Percentiles rank a stretch among this genome's conserved stretches.
phyloP scores from a whole-genome alignment of 2,888 invertebrate genomes.

The Trisateles emortualis region DNA sequence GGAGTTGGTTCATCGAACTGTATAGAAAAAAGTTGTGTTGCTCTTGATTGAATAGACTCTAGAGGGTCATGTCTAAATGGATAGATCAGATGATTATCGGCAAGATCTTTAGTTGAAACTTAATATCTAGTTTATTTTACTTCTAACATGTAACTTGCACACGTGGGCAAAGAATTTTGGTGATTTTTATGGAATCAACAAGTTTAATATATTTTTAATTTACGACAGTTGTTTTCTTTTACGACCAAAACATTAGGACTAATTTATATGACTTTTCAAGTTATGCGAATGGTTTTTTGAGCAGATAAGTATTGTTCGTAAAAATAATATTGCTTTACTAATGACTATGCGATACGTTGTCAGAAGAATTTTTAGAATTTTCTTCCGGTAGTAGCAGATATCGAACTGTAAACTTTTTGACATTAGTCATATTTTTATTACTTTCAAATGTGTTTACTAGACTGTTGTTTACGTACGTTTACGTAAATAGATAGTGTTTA shows the following conservation, averaged over 20 bases:
- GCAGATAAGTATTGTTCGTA: conserved; percentile 18
- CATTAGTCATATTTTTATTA: neutral
- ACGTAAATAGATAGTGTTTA: too few relatives aligned
- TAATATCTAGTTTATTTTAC: conserved; percentile 59
- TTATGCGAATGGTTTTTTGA: conserved; percentile 25
- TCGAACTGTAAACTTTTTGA: neutral
- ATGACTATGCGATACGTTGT: conserved; percentile 19
- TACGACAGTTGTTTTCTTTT: conserved; percentile 35
- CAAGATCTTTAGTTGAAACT: conserved; percentile 69
- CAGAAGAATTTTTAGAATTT: conserved; percentile 19
- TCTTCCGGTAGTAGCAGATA: conserved; percentile 18
- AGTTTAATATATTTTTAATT: conserved; percentile 40
- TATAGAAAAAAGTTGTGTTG: conserved; percentile 3
- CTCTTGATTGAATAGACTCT: neutral
- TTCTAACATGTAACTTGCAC: conserved; percentile 32
- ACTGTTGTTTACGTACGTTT: too few relatives aligned
- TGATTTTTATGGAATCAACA: conserved; percentile 28
- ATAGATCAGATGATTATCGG: conserved; percentile 57
- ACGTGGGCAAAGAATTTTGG: conserved; percentile 44
- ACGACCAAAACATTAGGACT: conserved; percentile 20
- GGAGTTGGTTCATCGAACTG: conserved; percentile 47
- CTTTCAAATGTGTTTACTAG: neutral
- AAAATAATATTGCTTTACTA: conserved; percentile 15
- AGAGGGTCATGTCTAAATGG: conserved; percentile 34
- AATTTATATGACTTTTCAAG: conserved; percentile 17